phyloP scores from a whole-genome alignment of 2,888 invertebrate genomes.

The Habrosyne pyritoides region DNA sequence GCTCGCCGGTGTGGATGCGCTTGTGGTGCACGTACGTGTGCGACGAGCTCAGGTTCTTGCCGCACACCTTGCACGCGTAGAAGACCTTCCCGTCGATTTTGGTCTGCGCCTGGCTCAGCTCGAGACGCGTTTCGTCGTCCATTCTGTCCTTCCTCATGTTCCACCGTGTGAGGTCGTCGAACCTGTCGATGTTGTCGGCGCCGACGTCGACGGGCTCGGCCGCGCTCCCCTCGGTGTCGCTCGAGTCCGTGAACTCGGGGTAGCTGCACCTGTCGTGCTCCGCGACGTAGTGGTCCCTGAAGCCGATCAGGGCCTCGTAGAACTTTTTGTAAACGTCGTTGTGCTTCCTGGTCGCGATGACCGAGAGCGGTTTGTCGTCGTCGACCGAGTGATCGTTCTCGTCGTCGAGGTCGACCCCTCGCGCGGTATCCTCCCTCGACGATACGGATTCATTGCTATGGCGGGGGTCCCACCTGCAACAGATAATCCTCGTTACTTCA shows the following conservation, averaged over 20 bases:
- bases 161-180: conserved; percentile 65
- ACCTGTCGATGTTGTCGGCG: conserved; percentile 21
- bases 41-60: conserved; percentile 83
- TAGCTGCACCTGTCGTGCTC: conserved; percentile 38
- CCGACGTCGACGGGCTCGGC: conserved; percentile 30
- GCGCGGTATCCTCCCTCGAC: no score
- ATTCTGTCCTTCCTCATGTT: conserved; percentile 64
- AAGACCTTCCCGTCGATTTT: conserved; percentile 79
- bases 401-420: no score
- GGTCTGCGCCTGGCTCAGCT: conserved; percentile 51
- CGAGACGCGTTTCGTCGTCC: conserved; percentile 61
- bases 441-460: background rate
- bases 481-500: conserved; percentile 57
- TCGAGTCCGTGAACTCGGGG: conserved; percentile 51
- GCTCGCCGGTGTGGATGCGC: conserved; percentile 86
- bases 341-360: conserved; percentile 37
- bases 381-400: conserved; percentile 21
- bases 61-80: conserved; percentile 83
- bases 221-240: conserved; percentile 36
- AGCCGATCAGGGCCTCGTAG: conserved; percentile 58
- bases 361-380: conserved; percentile 59
- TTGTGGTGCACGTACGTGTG: conserved; percentile 86
- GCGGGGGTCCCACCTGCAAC: conserved; percentile 62
- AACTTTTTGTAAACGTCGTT: conserved; percentile 48
- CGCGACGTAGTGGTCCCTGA: conserved; percentile 57